A percentile compares a stretch with the other conserved stretches of the same genome.
Evolutionary conservation across 2,888 invertebrate species (phyloP).

Genomic region (Parasteatoda lunata): DNA sequence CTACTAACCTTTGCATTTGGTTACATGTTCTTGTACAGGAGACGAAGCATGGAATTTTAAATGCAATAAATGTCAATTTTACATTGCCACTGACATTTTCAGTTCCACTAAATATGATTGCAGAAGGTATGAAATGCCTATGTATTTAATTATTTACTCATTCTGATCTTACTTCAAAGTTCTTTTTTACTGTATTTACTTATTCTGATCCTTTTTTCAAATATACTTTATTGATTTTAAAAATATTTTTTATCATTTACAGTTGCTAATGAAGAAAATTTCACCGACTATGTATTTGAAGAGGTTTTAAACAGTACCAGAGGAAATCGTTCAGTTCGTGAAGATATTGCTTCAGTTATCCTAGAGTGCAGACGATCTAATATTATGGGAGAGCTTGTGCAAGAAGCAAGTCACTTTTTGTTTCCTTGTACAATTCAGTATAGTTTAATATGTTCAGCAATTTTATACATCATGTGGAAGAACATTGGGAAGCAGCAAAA

Average conservation of each 20-base stretch:
- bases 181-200: background rate
- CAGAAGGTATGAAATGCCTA: background rate
- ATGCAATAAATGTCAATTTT: slow-evolving; percentile 77
- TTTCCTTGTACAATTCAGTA: slow-evolving; percentile 97
- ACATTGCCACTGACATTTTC: slow-evolving; percentile 62
- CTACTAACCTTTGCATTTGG: slow-evolving; percentile 98
- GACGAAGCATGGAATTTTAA: slow-evolving; percentile 94
- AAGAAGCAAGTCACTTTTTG: slow-evolving; percentile 93
- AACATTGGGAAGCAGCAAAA: slow-evolving; percentile 78
- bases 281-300: slow-evolving; percentile 51
- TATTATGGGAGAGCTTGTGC: slow-evolving; percentile 90
- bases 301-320: slow-evolving; percentile 50
- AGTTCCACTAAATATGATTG: slow-evolving; percentile 38
- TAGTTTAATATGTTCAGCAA: slow-evolving; percentile 94
- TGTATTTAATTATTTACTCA: background rate
- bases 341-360: slow-evolving; percentile 69
- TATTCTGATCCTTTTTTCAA: background rate
- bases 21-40: slow-evolving; percentile 94
- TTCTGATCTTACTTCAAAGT: background rate
- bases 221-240: background rate
- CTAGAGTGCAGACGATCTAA: slow-evolving; percentile 84
- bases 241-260: slow-evolving; percentile 25
- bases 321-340: slow-evolving; percentile 66
- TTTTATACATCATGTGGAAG: slow-evolving; percentile 97
- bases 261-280: slow-evolving; percentile 39